These are phyloP conservation scores for Sitta carolinensis DNA, from an alignment of 2,797 vertebrate species.

Conservation along the genomic window DNA sequence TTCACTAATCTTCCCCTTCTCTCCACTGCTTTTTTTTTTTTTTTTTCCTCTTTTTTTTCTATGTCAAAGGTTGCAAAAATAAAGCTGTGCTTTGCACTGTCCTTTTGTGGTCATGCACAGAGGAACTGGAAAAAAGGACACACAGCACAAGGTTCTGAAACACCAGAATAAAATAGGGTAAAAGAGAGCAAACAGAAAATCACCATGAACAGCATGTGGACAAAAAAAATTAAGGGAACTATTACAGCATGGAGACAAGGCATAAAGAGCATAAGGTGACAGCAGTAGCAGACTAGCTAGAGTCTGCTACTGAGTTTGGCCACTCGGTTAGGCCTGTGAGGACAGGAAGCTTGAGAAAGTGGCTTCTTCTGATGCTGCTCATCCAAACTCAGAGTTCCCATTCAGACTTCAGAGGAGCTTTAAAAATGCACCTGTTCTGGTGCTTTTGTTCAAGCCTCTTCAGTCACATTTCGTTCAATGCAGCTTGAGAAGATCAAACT, in stretches of 20 bases:
- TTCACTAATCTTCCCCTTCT: neutral
- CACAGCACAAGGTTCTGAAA: neutral
- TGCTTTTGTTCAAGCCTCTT: neutral
- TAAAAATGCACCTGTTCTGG: neutral
- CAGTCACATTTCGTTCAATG: neutral
- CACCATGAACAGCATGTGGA: neutral
- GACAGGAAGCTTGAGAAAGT: neutral
- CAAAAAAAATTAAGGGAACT: neutral
- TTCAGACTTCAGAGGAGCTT: neutral
- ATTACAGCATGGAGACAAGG: neutral
- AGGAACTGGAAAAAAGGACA: neutral
- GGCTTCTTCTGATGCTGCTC: neutral
- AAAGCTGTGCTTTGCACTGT: neutral
- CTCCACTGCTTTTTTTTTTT: accelerated
- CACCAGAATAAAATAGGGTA: neutral
- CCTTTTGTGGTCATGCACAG: neutral
- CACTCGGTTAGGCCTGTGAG: accelerated
- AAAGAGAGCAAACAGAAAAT: neutral
- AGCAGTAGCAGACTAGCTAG: neutral
- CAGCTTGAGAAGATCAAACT: neutral
- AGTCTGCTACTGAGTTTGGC: neutral
- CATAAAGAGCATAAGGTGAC: neutral
- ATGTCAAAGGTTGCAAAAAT: neutral
- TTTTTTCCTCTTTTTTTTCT: accelerated
- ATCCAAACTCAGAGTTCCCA: neutral